Evolutionary conservation across 1,140 invertebrate genomes (phyloP).

Genomic region (Brachystomella parvula): DNA sequence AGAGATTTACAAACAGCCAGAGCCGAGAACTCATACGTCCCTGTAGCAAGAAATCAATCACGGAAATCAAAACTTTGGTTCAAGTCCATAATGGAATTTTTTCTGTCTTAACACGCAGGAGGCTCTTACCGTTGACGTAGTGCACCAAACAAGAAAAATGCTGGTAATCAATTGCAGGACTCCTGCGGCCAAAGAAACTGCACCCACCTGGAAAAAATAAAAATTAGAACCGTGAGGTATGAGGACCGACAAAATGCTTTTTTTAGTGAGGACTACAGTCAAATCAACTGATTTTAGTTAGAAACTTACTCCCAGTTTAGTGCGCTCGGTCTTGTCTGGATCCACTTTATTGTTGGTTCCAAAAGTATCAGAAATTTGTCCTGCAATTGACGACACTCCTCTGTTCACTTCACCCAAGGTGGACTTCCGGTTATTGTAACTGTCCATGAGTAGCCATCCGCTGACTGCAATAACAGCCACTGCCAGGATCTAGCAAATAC

Average conservation of each 20-base stretch:
- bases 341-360: neutral
- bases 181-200: constrained; percentile 12
- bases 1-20: constrained; percentile 14
- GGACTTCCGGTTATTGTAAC: neutral
- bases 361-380: neutral
- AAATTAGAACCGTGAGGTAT: too few species aligned
- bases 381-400: neutral
- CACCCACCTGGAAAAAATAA: too few species aligned
- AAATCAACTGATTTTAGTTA: too few species aligned
- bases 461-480: constrained; percentile 4
- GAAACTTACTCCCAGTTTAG: neutral
- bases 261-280: too few species aligned
- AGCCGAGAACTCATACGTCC: constrained; percentile 8
- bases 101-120: too few species aligned
- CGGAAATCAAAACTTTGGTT: neutral
- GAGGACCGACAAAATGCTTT: too few species aligned
- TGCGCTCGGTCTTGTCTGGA: neutral
- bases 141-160: constrained; percentile 15
- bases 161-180: constrained; percentile 24
- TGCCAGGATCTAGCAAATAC: constrained; percentile 2
- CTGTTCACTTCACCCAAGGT: neutral
- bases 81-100: neutral
- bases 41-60: neutral
- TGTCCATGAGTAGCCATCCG: constrained; percentile 1
- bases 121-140: constrained; percentile 9